Evolutionary conservation across 2,113 vertebrate genomes (phyloP), one percentile per base, ranked within the genome.

Genomic region (Ardeotis arabs): DNA sequence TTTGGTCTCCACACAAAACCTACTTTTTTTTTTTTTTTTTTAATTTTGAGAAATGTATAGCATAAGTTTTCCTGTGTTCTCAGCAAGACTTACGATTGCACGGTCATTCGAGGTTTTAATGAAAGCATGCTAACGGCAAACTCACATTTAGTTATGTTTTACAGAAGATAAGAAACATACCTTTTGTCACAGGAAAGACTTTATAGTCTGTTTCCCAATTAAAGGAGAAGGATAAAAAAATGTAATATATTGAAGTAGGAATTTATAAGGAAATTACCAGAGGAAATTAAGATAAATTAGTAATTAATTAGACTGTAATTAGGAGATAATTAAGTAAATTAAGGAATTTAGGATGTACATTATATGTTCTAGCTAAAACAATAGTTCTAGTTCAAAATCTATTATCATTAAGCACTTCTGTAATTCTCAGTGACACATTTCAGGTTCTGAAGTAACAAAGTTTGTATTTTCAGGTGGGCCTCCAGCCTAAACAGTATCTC

Each of bases 211-310:
- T 39, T 93, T 93, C 87, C 69, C 23, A 87, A 49, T 94, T 95
- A 83, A 73, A 85, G 28, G 5, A 62, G 83, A 64, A 96, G 79
- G 64, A 29, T 75, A 87, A 49, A 87, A 41, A 91, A 96, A 60
- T 28, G 28, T 85, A 94, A 60, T 53, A 47, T 90, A 49, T 45
- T 84, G 47, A 87, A 64, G 59, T 11, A 74, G 68, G 33, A 44
- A 87, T 74, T 96, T 91, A 93, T 76, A 96, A 67, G 41, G 35
- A 97, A 96, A 67, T 77, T 96, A 81, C 67, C 72, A 89, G 89
- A 97, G 53, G 59, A 97, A 97, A 97, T 96, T 92, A 95, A 95
- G 82, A 92, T 78, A 81, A 96, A 94, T 95, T 96, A 81, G 72
- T 86, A 93, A 93, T 94, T 97, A 97, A 97, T 96, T 97, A 84